Percentiles rank a stretch among this genome's conserved stretches.
Evolutionary conservation across 1,140 invertebrate species (phyloP).

Genomic region (Anoplolepis gracilipes): DNA sequence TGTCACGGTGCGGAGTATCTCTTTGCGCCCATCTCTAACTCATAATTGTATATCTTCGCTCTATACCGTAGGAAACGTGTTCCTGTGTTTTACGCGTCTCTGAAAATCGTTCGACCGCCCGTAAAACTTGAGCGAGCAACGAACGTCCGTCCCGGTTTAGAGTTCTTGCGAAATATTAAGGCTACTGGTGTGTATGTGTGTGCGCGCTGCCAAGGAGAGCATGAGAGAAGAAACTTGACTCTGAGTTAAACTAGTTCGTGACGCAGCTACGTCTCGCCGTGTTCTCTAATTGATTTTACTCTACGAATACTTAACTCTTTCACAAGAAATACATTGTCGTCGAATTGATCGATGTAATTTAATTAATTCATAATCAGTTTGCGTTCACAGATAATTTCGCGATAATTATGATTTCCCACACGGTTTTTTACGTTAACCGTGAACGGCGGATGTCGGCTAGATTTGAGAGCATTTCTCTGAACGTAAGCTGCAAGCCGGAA

Average conservation of each 20-base stretch:
- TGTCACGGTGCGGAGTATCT: conserved; percentile 78
- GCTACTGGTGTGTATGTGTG: background rate
- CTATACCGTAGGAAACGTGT: conserved; percentile 4
- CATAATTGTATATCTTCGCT: conserved; percentile 80
- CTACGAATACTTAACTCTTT: background rate
- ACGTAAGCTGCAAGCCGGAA: conserved; percentile 48
- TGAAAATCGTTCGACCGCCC: conserved; percentile 19
- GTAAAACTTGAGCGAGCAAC: conserved; percentile 27
- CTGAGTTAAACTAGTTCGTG: no score
- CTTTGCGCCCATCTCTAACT: conserved; percentile 77
- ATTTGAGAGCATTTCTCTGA: conserved; percentile 50
- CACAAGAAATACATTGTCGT: background rate
- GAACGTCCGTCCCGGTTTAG: background rate
- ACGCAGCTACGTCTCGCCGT: background rate
- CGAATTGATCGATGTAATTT: background rate
- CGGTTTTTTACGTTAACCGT: background rate
- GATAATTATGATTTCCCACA: no score
- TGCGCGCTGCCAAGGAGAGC: no score
- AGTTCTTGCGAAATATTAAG: conserved; percentile 26
- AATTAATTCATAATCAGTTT: background rate
- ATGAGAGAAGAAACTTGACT: background rate
- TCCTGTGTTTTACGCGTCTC: background rate
- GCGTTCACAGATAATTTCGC: no score
- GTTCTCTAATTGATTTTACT: background rate
- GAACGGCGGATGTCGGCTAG: background rate